Evolutionary conservation across 2,888 invertebrate species (phyloP).

Genomic region (Polyploca ridens): DNA sequence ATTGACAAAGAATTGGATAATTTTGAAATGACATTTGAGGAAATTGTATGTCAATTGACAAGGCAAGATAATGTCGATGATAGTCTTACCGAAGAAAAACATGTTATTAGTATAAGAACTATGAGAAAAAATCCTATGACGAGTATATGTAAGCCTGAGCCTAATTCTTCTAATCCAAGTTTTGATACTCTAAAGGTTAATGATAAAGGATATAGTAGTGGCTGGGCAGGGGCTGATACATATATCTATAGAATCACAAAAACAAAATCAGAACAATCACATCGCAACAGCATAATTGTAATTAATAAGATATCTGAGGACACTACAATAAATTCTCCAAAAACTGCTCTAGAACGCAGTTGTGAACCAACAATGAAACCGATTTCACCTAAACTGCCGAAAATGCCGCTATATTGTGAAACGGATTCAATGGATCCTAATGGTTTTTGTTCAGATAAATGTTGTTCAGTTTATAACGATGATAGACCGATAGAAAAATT

Average conservation of each 20-base stretch:
- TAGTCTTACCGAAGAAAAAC: slow-evolving; percentile 48
- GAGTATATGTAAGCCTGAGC: not conserved
- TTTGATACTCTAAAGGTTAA: not conserved
- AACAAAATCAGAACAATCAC: too few species aligned
- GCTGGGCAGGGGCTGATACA: too few species aligned
- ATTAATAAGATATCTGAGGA: too few species aligned
- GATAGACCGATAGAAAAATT: not conserved
- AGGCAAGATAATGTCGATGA: slow-evolving; percentile 48
- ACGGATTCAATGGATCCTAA: not conserved
- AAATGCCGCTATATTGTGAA: not conserved
- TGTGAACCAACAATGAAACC: not conserved
- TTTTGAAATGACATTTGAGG: slow-evolving; percentile 48
- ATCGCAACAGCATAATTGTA: too few species aligned
- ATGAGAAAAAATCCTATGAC: slow-evolving; percentile 38
- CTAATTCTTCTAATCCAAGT: not conserved
- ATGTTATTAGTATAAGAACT: slow-evolving; percentile 50
- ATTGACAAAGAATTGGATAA: slow-evolving; percentile 29
- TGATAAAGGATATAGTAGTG: slow-evolving; percentile 12
- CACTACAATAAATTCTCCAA: slow-evolving; percentile 5
- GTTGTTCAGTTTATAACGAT: not conserved
- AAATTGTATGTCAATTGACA: slow-evolving; percentile 46
- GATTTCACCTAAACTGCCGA: not conserved
- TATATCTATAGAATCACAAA: too few species aligned
- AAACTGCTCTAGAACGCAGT: not conserved
- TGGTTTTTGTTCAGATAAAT: not conserved